Evolutionary conservation across 2,888 invertebrate genomes (phyloP), one percentile per base, ranked within the genome.

Genomic region (Autographa pulchrina): DNA sequence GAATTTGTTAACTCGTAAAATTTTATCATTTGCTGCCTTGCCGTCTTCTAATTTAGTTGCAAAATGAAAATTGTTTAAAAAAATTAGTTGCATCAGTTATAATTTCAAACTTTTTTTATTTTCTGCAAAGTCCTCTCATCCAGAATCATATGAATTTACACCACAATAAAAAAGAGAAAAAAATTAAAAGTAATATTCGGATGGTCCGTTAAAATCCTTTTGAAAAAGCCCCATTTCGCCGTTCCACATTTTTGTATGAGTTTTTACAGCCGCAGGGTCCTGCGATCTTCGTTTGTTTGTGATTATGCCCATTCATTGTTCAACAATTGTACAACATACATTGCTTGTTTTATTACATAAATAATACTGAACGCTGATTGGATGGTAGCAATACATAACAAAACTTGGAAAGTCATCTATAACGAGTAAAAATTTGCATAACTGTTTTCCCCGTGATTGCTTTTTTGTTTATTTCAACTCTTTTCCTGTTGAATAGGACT

Each of bases 231-330:
- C 72, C n/a, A 71, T 76, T 77, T 68, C 59, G 41, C 54, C 31
- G 62, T 52, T 31, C 62, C 66, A 81, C 65, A 84, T 81, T 83
- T 78, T 78, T 74, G 74, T 81, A 73, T 82, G 77, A 86, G 81
- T 78, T 76, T 83, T 81, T 72, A 80, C 71, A 68, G 86, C 85
- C 85, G 77, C 85, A 58, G 77, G 89, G 85, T 69, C 70, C 78
- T 65, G 76, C 80, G 81, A 88, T 90, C 87, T 89, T 90, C 90
- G 87, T 91, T 92, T 89, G 88, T 89, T 82, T 82, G 85, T 77
- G 84, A 86, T 90, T 91, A 90, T 88, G 81, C 84, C 83, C 86
- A 83, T 85, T 87, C 87, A 88, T 89, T 89, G 89, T 89, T 86
- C 80, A 71, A 68, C 84, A 83, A 89, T 90, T 91, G 89, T 90